Conservation (phyloP, 2,113 vertebrate species). For the Bubo scandiacus region DNA sequence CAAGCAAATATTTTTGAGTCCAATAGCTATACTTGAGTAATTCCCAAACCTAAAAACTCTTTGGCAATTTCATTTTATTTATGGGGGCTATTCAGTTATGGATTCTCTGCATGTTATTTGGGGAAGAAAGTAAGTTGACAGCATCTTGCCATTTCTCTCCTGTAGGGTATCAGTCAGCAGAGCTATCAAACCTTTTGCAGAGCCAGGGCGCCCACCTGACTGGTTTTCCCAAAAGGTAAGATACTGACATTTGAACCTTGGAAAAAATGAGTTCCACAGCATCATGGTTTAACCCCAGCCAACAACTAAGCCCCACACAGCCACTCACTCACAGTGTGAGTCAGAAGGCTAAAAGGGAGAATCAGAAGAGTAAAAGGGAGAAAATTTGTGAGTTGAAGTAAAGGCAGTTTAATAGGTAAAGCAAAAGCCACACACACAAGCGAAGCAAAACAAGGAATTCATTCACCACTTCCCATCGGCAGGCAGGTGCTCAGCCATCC, state of each 20-base stretch:
- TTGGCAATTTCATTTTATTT: not conserved
- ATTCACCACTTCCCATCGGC: too few species aligned
- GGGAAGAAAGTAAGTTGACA: not conserved
- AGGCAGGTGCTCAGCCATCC: too few species aligned
- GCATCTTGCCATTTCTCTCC: not conserved
- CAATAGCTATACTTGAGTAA: not conserved
- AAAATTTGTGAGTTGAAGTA: too few species aligned
- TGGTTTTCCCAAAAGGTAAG: constrained; percentile 99
- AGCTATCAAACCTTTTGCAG: constrained; percentile 98
- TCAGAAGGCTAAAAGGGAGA: too few species aligned
- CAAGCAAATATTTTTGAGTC: not conserved
- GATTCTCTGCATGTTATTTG: fast-evolving
- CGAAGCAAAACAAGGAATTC: too few species aligned
- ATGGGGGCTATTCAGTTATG: not conserved
- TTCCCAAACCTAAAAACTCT: not conserved
- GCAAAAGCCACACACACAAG: too few species aligned
- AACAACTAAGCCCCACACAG: too few species aligned
- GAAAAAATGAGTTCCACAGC: not conserved
- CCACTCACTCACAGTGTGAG: too few species aligned
- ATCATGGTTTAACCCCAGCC: too few species aligned
- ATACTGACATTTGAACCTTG: not conserved
- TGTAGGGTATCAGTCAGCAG: constrained; percentile 96
- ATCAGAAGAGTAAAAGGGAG: too few species aligned
- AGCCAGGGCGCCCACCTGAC: constrained; percentile 93
- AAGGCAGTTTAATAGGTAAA: too few species aligned